These are phyloP conservation scores for Zygogramma bicolorata DNA, from an alignment of 2,888 invertebrate genomes.

Conservation along the genomic window DNA sequence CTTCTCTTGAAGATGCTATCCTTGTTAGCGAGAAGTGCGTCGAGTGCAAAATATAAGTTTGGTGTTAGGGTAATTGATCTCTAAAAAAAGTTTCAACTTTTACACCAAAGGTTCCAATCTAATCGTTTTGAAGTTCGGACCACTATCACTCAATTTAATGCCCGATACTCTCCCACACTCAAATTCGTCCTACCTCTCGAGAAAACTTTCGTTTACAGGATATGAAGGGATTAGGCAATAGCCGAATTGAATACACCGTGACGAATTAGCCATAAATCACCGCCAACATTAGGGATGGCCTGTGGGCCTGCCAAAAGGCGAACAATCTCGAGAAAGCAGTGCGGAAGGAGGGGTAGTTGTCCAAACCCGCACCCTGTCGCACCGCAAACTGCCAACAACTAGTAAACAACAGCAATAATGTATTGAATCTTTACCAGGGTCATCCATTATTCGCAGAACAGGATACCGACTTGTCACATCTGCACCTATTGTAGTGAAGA, in stretches of 20 bases:
- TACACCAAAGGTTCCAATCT: too few relatives aligned
- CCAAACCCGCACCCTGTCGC: constrained; percentile 52
- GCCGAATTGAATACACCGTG: not conserved
- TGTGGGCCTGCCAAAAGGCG: constrained; percentile 35
- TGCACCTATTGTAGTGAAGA: constrained; percentile 47
- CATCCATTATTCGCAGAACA: constrained; percentile 40
- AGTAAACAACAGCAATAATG: constrained; percentile 42
- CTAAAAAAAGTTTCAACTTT: too few relatives aligned
- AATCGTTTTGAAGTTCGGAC: too few relatives aligned
- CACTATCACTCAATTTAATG: too few relatives aligned
- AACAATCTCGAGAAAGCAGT: constrained; percentile 6
- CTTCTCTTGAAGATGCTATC: too few relatives aligned
- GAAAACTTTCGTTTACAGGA: not conserved
- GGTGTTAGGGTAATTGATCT: too few relatives aligned
- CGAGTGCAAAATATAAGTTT: too few relatives aligned
- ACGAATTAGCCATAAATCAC: constrained; percentile 35
- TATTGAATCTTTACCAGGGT: constrained; percentile 21
- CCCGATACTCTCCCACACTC: not conserved
- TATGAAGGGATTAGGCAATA: not conserved
- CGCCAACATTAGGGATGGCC: constrained; percentile 21
- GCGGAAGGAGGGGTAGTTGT: constrained; percentile 52
- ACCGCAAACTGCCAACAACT: constrained; percentile 51
- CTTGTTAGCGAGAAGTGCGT: too few relatives aligned
- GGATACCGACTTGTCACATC: constrained; percentile 46
- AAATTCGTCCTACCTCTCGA: not conserved